These are phyloP conservation scores for Chymomyza caudatula DNA, from an alignment of 2,888 invertebrate genomes.

Conservation along the genomic window DNA sequence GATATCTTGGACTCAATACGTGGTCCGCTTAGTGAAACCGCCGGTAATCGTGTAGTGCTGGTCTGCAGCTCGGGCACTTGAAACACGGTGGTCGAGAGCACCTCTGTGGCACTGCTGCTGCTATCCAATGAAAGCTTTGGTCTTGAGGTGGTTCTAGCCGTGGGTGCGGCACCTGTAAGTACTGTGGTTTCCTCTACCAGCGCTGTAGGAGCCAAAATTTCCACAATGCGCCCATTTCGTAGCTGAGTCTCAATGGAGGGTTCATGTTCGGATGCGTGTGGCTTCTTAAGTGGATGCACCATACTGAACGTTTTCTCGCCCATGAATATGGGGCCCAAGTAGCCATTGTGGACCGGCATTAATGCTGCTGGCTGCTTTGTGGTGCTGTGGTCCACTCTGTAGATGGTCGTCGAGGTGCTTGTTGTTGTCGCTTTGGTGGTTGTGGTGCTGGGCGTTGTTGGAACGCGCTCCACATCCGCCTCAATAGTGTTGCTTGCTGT, in stretches of 20 bases:
- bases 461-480: slow-evolving; percentile 26
- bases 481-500: slow-evolving; percentile 19
- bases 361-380: slow-evolving; percentile 19
- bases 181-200: slow-evolving; percentile 37
- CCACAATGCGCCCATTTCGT: slow-evolving; percentile 67
- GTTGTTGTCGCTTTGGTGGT: background rate
- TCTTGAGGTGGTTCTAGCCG: slow-evolving; percentile 14
- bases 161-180: slow-evolving; percentile 3
- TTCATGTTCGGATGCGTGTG: slow-evolving; percentile 41
- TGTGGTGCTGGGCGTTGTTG: slow-evolving; percentile 8
- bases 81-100: slow-evolving; percentile 70
- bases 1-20: slow-evolving; percentile 75
- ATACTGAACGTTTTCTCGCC: slow-evolving; percentile 72
- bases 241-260: slow-evolving; percentile 62
- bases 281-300: slow-evolving; percentile 52
- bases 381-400: background rate
- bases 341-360: slow-evolving; percentile 68
- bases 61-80: slow-evolving; percentile 58
- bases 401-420: background rate
- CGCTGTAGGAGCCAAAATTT: slow-evolving; percentile 70
- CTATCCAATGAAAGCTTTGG: background rate
- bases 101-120: slow-evolving; percentile 8
- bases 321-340: slow-evolving; percentile 76
- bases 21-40: slow-evolving; percentile 15
- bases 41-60: slow-evolving; percentile 54